Percentiles rank a stretch among this genome's conserved stretches.
Conservation (phyloP, 2,113 vertebrate genomes). For the Zootoca vivipara region DNA sequence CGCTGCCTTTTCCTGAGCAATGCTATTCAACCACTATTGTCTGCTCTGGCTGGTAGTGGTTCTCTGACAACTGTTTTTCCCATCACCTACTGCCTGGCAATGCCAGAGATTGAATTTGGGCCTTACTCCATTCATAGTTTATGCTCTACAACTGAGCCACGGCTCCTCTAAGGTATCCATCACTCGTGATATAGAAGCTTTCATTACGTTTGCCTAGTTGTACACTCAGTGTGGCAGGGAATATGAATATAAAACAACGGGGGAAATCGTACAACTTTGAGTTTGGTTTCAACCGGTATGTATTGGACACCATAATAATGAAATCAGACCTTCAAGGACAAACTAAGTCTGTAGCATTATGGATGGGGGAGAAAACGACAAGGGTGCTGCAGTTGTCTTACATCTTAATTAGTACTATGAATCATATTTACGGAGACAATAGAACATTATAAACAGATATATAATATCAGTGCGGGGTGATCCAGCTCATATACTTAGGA, state of each 20-base stretch:
- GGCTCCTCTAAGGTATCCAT: neutral
- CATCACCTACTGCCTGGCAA: neutral
- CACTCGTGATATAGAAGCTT: neutral
- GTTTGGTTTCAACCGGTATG: neutral
- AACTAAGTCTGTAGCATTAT: constrained; percentile 18
- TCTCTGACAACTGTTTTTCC: neutral
- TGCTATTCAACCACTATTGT: neutral
- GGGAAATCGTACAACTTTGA: neutral
- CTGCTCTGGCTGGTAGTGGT: neutral
- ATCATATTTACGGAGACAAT: constrained; percentile 70
- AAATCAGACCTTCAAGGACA: neutral
- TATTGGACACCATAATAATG: neutral
- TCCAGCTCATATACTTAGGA: constrained; percentile 47
- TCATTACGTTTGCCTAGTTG: neutral
- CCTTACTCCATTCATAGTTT: neutral
- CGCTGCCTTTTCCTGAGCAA: neutral
- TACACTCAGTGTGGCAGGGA: neutral
- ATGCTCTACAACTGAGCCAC: neutral
- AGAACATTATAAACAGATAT: constrained; percentile 60
- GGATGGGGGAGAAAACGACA: constrained; percentile 1
- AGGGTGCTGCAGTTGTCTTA: constrained; percentile 37
- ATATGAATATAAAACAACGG: neutral
- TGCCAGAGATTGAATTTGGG: neutral
- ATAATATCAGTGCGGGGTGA: constrained; percentile 47
- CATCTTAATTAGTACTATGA: constrained; percentile 58